Percentiles rank a stretch among this genome's conserved stretches.
phyloP scores from a whole-genome alignment of 2,113 vertebrate species.

The Sialia sialis region DNA sequence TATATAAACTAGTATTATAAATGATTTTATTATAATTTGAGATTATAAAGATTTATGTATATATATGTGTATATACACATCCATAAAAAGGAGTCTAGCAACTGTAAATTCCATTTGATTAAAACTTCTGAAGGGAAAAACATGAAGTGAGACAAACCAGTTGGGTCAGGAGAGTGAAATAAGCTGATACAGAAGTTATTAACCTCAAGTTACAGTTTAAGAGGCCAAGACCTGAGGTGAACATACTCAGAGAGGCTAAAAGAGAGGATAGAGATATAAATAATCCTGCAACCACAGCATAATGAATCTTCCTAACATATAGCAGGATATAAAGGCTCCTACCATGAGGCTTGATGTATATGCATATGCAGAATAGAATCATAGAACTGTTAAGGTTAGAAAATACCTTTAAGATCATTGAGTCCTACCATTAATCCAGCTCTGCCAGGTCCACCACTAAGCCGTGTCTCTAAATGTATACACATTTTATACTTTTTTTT shows the following conservation, averaged over 20 bases:
- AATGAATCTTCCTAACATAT: background rate
- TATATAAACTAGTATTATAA: background rate
- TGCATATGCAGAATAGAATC: background rate
- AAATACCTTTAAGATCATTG: background rate
- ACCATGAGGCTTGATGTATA: background rate
- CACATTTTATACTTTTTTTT: background rate
- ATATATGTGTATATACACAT: rapidly evolving
- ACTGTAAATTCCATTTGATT: background rate
- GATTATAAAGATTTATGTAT: background rate
- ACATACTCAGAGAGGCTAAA: background rate
- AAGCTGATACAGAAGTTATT: background rate
- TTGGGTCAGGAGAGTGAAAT: background rate
- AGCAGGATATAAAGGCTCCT: background rate
- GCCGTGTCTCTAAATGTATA: background rate
- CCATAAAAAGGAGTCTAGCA: background rate
- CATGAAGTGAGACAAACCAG: background rate
- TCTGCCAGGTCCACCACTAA: background rate
- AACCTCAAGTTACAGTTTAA: background rate
- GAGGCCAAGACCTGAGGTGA: background rate
- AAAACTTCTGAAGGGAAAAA: background rate
- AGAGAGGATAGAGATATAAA: background rate
- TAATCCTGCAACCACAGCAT: background rate
- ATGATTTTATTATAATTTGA: background rate
- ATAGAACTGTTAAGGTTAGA: background rate
- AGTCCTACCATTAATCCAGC: background rate